A percentile compares a stretch with the other conserved stretches of the same genome.
Conservation (phyloP, 2,888 invertebrate genomes). For the Pherbina coryleti region DNA sequence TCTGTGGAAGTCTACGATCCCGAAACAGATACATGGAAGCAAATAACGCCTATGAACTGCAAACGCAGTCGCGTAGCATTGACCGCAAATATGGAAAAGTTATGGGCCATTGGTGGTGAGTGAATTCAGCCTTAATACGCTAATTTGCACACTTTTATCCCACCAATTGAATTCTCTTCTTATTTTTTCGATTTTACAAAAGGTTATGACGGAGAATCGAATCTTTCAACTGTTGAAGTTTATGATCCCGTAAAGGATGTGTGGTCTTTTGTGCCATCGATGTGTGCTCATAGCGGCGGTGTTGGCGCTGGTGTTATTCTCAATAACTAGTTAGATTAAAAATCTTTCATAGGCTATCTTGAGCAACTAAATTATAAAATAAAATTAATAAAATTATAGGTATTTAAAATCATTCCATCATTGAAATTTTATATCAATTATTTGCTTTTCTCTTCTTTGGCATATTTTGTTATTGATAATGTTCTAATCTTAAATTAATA, state of each 20-base stretch:
- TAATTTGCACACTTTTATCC: background rate
- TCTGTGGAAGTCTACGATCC: slow-evolving; percentile 87
- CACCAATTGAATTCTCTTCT: background rate
- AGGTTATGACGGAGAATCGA: slow-evolving; percentile 82
- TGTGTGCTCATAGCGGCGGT: slow-evolving; percentile 90
- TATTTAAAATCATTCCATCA: slow-evolving; percentile 21
- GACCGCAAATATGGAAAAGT: slow-evolving; percentile 85
- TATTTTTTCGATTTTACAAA: background rate
- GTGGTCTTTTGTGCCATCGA: slow-evolving; percentile 82
- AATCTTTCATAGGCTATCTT: background rate
- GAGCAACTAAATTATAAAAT: background rate
- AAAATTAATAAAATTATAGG: background rate
- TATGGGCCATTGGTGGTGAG: slow-evolving; percentile 83
- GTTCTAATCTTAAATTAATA: too few relatives aligned
- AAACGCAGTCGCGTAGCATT: slow-evolving; percentile 85
- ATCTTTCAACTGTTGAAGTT: slow-evolving; percentile 86
- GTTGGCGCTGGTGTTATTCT: slow-evolving; percentile 90
- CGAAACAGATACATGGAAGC: slow-evolving; percentile 80
- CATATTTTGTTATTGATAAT: too few relatives aligned
- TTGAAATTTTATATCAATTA: background rate
- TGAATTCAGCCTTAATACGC: background rate
- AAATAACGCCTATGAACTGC: slow-evolving; percentile 84
- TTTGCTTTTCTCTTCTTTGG: background rate
- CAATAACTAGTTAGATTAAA: slow-evolving; percentile 56
- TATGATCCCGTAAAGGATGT: slow-evolving; percentile 81